Conservation (phyloP, 2,888 invertebrate genomes). For the Philereme transversata region DNA sequence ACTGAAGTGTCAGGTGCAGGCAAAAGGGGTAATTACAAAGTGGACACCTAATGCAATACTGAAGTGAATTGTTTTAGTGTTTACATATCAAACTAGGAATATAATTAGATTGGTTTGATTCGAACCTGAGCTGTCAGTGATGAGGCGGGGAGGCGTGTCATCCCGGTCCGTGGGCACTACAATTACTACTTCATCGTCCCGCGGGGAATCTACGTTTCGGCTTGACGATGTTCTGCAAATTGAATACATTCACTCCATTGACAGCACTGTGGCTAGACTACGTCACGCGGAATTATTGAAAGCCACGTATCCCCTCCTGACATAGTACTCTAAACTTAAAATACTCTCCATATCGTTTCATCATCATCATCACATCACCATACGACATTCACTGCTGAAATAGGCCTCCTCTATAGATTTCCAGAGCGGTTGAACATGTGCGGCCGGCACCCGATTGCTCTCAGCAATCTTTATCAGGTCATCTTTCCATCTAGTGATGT, state of each 20-base stretch:
- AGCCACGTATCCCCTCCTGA: background rate
- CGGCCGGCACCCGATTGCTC: too few species aligned
- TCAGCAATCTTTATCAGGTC: too few species aligned
- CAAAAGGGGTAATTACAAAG: conserved; percentile 16
- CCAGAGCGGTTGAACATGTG: too few species aligned
- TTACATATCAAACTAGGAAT: conserved; percentile 25
- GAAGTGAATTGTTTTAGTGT: conserved; percentile 24
- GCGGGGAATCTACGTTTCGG: conserved; percentile 70
- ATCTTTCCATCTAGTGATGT: too few species aligned
- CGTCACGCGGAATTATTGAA: conserved; percentile 2
- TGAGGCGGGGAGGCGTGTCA: conserved; percentile 83
- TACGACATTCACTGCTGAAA: too few species aligned
- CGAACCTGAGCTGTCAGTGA: conserved; percentile 87
- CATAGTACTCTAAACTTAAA: background rate
- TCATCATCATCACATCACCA: too few species aligned
- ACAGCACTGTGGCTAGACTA: conserved; percentile 9
- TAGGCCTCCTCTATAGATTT: too few species aligned
- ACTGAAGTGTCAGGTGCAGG: conserved; percentile 17
- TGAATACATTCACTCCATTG: conserved; percentile 32
- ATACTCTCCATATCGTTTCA: too few species aligned
- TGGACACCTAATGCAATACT: conserved; percentile 22
- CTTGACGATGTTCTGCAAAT: conserved; percentile 71
- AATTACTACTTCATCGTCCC: conserved; percentile 78
- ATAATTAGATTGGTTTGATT: conserved; percentile 39
- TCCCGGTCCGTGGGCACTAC: conserved; percentile 75